Base-by-base conservation (phyloP, 2,797 vertebrate species). In the Pseudochromis fuscus region DNA sequence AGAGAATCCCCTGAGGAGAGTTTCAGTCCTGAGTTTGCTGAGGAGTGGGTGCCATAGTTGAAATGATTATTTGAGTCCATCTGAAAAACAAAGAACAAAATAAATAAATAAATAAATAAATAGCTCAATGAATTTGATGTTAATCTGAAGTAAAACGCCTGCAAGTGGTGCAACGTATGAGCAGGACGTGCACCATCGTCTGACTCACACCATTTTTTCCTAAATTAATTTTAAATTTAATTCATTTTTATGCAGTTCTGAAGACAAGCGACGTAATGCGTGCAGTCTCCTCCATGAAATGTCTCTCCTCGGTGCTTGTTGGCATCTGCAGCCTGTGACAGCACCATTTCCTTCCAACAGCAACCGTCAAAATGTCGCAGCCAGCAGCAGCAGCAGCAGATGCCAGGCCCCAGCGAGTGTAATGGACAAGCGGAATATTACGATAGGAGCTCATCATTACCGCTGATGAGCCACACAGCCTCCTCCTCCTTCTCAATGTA, bases 51-150 rank as follows among this genome's bases (percentile, higher is more conserved):
- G 90, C 95, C 93, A 90, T 96, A 98, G 91, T 95, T 96, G 92
- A 97, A 96, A 94, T 95, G 96, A 93, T 96, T 96, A 93, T 97
- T 98, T 78, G 97, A 95, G 91, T 98, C 97, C 97, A 99, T 98
- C 97, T 98, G 82, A 12, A 60, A 74, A 68, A 19, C 28, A 23
- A 50, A 31, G 31, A 23, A 27, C 46, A 57, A 52, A 18, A 13
- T 1, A 44, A 30, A 25, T 1, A 52, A 59, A 58, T 27, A 46
- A 42, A 33, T 27, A 11, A 56, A 19, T 6, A 51, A 11, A 38
- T 2, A 23, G 16, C 24, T 18, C 52, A n/a, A 21, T 2, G 10
- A n/a, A n/a, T n/a, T n/a, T 7, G 49, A 6, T 11, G 7, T 28
- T 18, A 28, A 21, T 11, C 40, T 52, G 48, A 28, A 44, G 9